Conservation (phyloP, 1,140 invertebrate species). For the Drosophila repleta region DNA sequence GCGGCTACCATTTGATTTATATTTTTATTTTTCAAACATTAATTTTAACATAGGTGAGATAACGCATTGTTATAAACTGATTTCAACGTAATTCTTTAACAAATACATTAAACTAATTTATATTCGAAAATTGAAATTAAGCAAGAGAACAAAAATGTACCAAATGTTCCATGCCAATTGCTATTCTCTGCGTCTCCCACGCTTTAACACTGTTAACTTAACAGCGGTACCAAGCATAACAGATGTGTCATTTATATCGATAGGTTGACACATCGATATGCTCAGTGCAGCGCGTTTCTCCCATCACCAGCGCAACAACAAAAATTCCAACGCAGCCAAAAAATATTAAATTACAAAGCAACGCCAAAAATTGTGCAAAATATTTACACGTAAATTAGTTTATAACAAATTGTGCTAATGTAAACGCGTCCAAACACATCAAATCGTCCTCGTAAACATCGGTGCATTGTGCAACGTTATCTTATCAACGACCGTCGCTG, state of each 20-base stretch:
- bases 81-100: too few species aligned
- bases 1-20: too few species aligned
- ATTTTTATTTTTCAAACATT: too few species aligned
- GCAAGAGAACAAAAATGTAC: too few species aligned
- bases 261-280: background rate
- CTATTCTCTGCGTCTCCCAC: too few species aligned
- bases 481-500: conserved; percentile 10
- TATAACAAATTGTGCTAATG: conserved; percentile 16
- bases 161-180: too few species aligned
- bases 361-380: conserved; percentile 41
- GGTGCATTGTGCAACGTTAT: conserved; percentile 5
- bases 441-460: conserved; percentile 9
- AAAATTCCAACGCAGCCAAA: conserved; percentile 66
- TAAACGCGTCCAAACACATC: conserved; percentile 27
- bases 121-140: too few species aligned
- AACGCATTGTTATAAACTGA: too few species aligned
- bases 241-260: conserved; percentile 19
- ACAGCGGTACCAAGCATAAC: background rate
- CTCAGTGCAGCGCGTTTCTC: conserved; percentile 14
- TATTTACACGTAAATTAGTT: conserved; percentile 12
- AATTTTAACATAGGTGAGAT: too few species aligned
- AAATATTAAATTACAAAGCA: conserved; percentile 12
- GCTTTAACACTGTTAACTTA: too few species aligned
- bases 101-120: too few species aligned
- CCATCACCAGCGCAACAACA: conserved; percentile 64